phyloP scores from a whole-genome alignment of 1,140 invertebrate species.

The Eurytemora carolleeae region DNA sequence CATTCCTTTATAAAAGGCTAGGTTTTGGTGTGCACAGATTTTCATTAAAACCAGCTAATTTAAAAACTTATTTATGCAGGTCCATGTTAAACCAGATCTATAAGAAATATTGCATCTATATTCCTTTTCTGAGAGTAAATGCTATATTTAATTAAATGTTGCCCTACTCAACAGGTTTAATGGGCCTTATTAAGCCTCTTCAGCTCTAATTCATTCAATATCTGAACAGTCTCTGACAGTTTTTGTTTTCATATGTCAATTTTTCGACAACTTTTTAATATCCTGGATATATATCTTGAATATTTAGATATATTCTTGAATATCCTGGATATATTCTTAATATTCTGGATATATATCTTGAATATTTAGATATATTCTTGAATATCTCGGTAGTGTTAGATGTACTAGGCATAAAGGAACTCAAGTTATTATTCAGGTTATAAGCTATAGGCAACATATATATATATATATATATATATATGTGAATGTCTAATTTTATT shows the following conservation, averaged over 20 bases:
- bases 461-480: too few species aligned
- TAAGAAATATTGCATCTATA: too few species aligned
- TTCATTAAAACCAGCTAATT: too few species aligned
- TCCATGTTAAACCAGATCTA: too few species aligned
- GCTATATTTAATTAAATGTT: too few species aligned
- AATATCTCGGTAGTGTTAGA: constrained; percentile 87
- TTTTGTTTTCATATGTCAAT: background rate
- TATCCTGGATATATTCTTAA: background rate
- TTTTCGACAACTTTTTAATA: background rate
- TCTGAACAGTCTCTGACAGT: background rate
- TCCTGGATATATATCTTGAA: background rate
- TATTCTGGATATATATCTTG: background rate
- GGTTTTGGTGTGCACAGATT: too few species aligned
- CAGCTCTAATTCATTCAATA: background rate
- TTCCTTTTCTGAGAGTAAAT: too few species aligned
- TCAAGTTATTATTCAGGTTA: constrained; percentile 20
- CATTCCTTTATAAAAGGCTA: too few species aligned
- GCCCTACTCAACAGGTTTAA: too few species aligned
- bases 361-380: constrained; percentile 45
- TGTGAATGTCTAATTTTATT: background rate
- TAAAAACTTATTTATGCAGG: too few species aligned
- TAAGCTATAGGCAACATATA: background rate
- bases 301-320: background rate
- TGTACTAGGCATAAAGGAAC: constrained; percentile 73
- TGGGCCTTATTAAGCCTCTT: too few species aligned